Evolutionary conservation across 2,888 invertebrate species (phyloP), one percentile per base, ranked within the genome.

Genomic region (Nebria salina): DNA sequence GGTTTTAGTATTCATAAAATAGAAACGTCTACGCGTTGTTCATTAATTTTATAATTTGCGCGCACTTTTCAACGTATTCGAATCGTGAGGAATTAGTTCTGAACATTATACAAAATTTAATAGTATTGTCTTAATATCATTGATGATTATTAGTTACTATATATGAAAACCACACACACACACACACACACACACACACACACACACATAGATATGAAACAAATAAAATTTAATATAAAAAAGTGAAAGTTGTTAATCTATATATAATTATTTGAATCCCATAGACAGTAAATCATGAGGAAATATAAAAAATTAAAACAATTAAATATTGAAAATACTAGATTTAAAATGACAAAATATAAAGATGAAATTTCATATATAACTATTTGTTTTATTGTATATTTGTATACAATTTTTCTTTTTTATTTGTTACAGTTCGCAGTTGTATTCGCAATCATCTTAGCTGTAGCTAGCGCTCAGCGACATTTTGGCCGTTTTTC

Each of bases 391-490:
- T 70, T 25, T 70, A 11, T 70, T 70, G 13, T 70, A 15, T 70
- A 15, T 70, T 13, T 70, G 26, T 70, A 70, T 25, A 25, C 8
- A 8, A 26, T 2, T 25, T 0, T 70, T 70, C 1, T 25, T 26
- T 25, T 73, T 7, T 2, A 26, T 66, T 68, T 75, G 25, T 80
- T 81, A 20, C 73, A 81, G 81, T 66, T 81, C 20, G n/a, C 76
- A 9, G 81, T 66, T 43, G 7, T 81, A 26, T 26, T 81, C 41
- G 76, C 76, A 34, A 76, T 76, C 7, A 6, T 81, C 43, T 66
- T 85, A 83, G 89, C 89, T 83, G 84, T 90, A 26, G 87, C 89
- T 80, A 86, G 88, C 66, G 90, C 90, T 43, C 65, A 79, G 73
- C 54, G 54, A 11, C 54, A 54, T 54, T 72, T 75, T 70, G 42